These are phyloP conservation scores for Octomys mimax DNA, from an alignment of 2,797 vertebrate species.

Conservation along the genomic window DNA sequence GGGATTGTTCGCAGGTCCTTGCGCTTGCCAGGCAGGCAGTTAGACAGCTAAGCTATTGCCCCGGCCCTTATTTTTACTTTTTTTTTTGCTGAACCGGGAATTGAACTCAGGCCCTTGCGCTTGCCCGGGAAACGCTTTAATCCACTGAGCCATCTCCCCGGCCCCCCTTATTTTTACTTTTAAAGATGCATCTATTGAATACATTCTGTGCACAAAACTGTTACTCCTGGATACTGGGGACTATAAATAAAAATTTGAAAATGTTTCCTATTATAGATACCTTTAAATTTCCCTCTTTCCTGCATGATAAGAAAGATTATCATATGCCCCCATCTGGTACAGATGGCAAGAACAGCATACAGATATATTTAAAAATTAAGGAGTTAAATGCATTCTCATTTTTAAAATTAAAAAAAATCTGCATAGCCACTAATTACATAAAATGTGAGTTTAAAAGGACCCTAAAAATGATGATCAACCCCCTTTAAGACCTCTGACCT, in stretches of 20 bases:
- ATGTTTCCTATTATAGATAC: not conserved
- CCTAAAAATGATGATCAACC: slow-evolving; percentile 31
- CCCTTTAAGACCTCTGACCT: slow-evolving; percentile 37
- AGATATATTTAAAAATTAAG: slow-evolving; percentile 37
- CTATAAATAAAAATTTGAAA: slow-evolving; percentile 57
- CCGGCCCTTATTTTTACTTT: slow-evolving; percentile 21
- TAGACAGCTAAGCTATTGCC: too few relatives aligned
- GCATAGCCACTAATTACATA: slow-evolving; percentile 29
- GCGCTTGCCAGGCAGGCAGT: too few relatives aligned
- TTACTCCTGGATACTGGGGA: slow-evolving; percentile 5
- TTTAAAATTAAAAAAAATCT: slow-evolving; percentile 42
- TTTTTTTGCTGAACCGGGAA: too few relatives aligned
- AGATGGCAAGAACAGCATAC: not conserved
- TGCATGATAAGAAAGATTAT: slow-evolving; percentile 38
- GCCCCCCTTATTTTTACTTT: slow-evolving; percentile 28
- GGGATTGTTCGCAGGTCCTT: too few relatives aligned
- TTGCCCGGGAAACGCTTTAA: too few relatives aligned
- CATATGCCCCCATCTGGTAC: not conserved
- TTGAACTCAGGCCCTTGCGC: too few relatives aligned
- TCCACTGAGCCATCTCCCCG: too few relatives aligned
- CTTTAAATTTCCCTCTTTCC: slow-evolving; percentile 50
- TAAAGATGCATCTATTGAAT: slow-evolving; percentile 6
- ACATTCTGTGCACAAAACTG: not conserved
- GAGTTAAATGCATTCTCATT: slow-evolving; percentile 33
- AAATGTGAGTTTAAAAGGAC: slow-evolving; percentile 52